Base-by-base conservation (phyloP, 92 coral and sea anemone species). In the Palythoa grandiflora region DNA sequence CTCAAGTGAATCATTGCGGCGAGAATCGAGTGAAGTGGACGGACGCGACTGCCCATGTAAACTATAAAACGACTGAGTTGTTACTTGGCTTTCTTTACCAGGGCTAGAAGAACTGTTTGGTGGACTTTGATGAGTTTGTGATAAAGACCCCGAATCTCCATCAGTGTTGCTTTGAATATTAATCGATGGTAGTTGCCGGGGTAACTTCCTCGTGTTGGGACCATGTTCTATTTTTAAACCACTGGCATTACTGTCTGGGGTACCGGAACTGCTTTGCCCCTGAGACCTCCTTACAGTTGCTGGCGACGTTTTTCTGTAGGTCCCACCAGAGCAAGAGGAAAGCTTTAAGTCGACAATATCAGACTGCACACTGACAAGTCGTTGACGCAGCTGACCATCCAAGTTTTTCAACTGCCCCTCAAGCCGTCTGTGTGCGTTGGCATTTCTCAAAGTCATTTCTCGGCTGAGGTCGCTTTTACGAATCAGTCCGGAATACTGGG, bases 351-450 rank as follows among this genome's bases (percentile, higher is more conserved):
- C 94, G 73, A 92, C 75, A 19, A 97, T 97, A 68, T 97, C 99
- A 1, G 99, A 93, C 48, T 95, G 96, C 81, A 97, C 71, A 76
- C 89, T 92, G 39, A 97, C 98, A 48, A 97, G 88, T 70, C 94
- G 95, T 76, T 88, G 92, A 20, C 85, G 97, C 11, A 97, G 90
- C 48, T 97, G 98, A 11, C 68, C 85, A 65, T 97, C 98, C 66
- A 95, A 87, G 37, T 86, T 87, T 36, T 92, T 87, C 28, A 97
- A 85, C 59, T 90, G 92, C 6, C 95, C 96, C 20, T 86, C 91
- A 0, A 97, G 95, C 47, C 93, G 84, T 71, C 94, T 91, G 72
- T 97, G 93, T 61, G 94, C 99, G 54, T 91, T 83, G 35, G 98
- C 93, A 84, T 97, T 97, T 73, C 96, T 87, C 21, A 95, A 71